These are phyloP conservation scores for Coleophora deauratella DNA, from an alignment of 2,888 invertebrate species.

Conservation along the genomic window DNA sequence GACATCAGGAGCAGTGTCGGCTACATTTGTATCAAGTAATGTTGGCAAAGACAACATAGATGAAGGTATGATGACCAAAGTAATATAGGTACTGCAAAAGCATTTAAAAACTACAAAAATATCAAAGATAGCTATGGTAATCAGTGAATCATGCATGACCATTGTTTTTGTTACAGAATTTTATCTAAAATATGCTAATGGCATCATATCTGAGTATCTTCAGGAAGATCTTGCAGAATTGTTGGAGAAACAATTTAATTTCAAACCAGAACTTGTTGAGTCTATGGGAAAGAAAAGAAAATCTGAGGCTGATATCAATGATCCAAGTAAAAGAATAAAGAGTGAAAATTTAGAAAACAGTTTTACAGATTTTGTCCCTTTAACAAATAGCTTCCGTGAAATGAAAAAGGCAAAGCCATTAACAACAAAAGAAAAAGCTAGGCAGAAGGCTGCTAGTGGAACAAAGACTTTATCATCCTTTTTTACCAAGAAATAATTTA, in stretches of 20 bases:
- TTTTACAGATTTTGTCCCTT: conserved; percentile 33
- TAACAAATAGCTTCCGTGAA: conserved; percentile 43
- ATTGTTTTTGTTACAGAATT: conserved; percentile 61
- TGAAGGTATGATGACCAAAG: conserved; percentile 63
- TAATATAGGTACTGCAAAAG: background rate
- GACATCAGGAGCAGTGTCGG: conserved; percentile 81
- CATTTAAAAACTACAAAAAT: background rate
- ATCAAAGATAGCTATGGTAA: too few relatives aligned
- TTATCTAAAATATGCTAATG: conserved; percentile 83
- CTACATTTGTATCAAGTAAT: conserved; percentile 81
- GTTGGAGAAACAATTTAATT: conserved; percentile 77
- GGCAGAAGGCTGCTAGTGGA: conserved; percentile 84
- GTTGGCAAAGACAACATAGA: conserved; percentile 71
- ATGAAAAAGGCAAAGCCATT: conserved; percentile 67
- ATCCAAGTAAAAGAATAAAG: conserved; percentile 55
- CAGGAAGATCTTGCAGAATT: conserved; percentile 78
- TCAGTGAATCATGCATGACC: too few relatives aligned
- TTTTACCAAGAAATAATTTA: conserved; percentile 77
- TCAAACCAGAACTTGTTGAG: conserved; percentile 75
- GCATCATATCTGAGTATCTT: conserved; percentile 86
- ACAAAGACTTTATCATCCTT: conserved; percentile 87
- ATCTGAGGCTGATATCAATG: conserved; percentile 46
- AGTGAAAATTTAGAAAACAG: conserved; percentile 40
- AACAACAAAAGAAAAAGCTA: conserved; percentile 82
- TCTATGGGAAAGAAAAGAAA: conserved; percentile 70